Percentiles rank a stretch among this genome's conserved stretches.
Evolutionary conservation across 2,888 invertebrate genomes (phyloP).

Genomic region (Archaeoteleia sp.): DNA sequence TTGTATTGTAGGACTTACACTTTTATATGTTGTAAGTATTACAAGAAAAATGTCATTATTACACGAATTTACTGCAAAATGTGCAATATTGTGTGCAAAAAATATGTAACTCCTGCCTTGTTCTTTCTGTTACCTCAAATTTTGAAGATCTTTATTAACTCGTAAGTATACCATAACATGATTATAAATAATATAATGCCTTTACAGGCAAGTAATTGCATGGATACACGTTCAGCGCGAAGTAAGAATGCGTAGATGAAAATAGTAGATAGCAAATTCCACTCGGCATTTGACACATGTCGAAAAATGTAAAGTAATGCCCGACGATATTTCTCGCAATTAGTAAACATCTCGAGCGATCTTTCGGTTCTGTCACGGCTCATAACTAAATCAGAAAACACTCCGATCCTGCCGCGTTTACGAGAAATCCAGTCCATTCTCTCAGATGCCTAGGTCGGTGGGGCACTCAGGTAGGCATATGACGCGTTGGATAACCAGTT

Average conservation of each 20-base stretch:
- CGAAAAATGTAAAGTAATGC: slow-evolving; percentile 26
- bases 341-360: slow-evolving; percentile 50
- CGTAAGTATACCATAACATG: slow-evolving; percentile 24
- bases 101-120: too few species aligned
- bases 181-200: slow-evolving; percentile 31
- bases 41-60: too few species aligned
- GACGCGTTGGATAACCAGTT: slow-evolving; percentile 68
- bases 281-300: slow-evolving; percentile 25
- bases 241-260: slow-evolving; percentile 16
- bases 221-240: slow-evolving; percentile 6
- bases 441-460: slow-evolving; percentile 19
- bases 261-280: slow-evolving; percentile 10
- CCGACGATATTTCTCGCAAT: slow-evolving; percentile 45
- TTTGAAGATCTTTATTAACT: slow-evolving; percentile 23
- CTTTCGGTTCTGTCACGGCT: slow-evolving; percentile 43
- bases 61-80: too few species aligned
- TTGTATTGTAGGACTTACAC: too few species aligned
- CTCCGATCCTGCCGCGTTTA: slow-evolving; percentile 46
- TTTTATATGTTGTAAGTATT: too few species aligned
- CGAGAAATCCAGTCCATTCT: slow-evolving; percentile 50
- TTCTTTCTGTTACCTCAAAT: too few species aligned
- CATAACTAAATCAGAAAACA: slow-evolving; percentile 54
- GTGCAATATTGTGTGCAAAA: too few species aligned
- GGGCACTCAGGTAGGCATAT: slow-evolving; percentile 57
- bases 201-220: slow-evolving; percentile 18